Evolutionary conservation across 2,797 vertebrate genomes (phyloP).

Genomic region (Artibeus jamaicensis): DNA sequence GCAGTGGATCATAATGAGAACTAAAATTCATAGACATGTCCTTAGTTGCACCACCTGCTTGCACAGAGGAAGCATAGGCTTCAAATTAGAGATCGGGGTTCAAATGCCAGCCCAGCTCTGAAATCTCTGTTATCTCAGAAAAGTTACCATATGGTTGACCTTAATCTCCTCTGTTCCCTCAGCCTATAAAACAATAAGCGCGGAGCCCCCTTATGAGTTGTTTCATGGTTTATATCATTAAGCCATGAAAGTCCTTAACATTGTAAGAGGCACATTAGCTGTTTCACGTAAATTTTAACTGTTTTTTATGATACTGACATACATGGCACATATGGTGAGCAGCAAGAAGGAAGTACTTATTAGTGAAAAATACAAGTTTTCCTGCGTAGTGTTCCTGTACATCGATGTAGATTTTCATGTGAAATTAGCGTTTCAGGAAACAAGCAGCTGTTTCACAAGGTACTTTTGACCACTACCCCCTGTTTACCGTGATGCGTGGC

Average conservation of each 20-base stretch:
- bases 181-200: not conserved
- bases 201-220: fast-evolving
- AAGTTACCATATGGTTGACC: not conserved
- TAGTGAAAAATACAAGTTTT: not conserved
- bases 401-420: not conserved
- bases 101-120: not conserved
- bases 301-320: not conserved
- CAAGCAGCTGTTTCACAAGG: not conserved
- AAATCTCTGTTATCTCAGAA: not conserved
- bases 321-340: not conserved
- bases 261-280: fast-evolving
- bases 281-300: not conserved
- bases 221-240: not conserved
- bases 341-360: not conserved
- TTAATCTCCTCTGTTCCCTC: not conserved
- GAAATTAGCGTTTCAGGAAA: not conserved
- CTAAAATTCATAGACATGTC: not conserved
- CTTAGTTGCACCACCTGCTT: not conserved
- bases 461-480: not conserved
- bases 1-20: not conserved
- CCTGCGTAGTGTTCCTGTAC: not conserved
- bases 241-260: not conserved
- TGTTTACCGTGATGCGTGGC: not conserved
- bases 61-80: not conserved
- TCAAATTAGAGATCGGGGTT: not conserved